Evolutionary conservation across 2,888 invertebrate species (phyloP).

Genomic region (Aphidoletes aphidimyza): DNA sequence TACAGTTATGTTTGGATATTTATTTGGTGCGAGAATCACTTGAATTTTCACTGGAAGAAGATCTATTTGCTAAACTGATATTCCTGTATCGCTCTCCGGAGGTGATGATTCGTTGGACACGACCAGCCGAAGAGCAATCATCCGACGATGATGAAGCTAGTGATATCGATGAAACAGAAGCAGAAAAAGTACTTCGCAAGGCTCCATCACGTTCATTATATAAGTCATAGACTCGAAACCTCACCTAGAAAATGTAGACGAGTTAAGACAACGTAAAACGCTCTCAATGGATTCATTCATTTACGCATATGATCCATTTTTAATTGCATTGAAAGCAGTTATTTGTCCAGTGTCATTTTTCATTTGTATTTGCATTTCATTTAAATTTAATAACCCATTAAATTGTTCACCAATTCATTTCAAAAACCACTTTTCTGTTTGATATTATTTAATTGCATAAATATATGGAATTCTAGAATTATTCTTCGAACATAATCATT

Average conservation of each 20-base stretch:
- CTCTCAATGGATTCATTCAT: background rate
- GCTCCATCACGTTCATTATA: background rate
- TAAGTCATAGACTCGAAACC: background rate
- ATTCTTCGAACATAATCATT: no score
- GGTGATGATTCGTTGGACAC: slow-evolving; percentile 85
- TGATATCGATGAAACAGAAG: slow-evolving; percentile 44
- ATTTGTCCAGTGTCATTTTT: no score
- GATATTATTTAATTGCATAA: background rate
- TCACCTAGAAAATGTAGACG: no score
- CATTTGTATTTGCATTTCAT: no score
- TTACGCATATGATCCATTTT: no score
- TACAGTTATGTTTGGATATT: slow-evolving; percentile 85
- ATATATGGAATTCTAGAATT: no score
- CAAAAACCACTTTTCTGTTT: background rate
- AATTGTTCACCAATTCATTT: background rate
- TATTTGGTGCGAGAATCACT: slow-evolving; percentile 85
- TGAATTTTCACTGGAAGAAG: slow-evolving; percentile 89
- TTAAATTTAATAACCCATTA: no score
- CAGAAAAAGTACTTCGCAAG: slow-evolving; percentile 18
- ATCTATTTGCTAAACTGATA: slow-evolving; percentile 92
- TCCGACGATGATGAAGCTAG: slow-evolving; percentile 21
- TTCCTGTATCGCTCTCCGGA: slow-evolving; percentile 95
- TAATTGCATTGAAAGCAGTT: no score
- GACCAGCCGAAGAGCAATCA: slow-evolving; percentile 74
- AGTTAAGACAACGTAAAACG: background rate